Base-by-base conservation (phyloP, 2,888 invertebrate genomes). In the Acholoe squamosa region DNA sequence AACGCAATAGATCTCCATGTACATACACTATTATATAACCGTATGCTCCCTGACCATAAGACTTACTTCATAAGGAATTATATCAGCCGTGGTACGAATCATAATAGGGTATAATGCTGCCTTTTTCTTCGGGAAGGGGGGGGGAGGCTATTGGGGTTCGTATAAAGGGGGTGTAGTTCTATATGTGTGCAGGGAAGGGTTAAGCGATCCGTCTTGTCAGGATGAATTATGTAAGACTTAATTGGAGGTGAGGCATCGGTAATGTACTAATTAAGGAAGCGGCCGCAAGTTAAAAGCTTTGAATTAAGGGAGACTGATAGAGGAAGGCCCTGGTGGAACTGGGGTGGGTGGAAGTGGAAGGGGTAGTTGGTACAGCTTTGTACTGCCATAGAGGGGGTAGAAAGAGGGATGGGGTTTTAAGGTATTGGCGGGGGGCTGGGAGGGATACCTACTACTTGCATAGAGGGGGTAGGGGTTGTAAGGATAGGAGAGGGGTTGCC, bases 211-310 rank as follows among this genome's bases (percentile, higher is more conserved):
- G 52, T 54, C 86, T 86, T 54, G 86, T 28, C 86, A 3, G 1
- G 52, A 54, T 86, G 86, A 86, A 86, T 86, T 86, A 86, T 86
- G 86, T 86, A 86, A 86, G 86, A 33, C 86, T 86, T 86, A 86
- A 86, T 86, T 86, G 86, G 86, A 86, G 86, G 86, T 86, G 86
- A 86, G 86, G 54, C 86, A 56, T 56, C 54, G 86, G 86, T 86
- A 86, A 86, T 86, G 86, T 86, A 86, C 86, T 86, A 86, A 86
- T 86, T 86, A 86, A 86, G 54, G 54, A 86, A 86, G 54, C 52
- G 56, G 54, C 86, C 54, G 54, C 86, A 54, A 86, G 86, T 86
- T 86, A 86, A 86, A 86, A 86, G 86, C 86, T 86, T 86, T 86
- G 86, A 86, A 86, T 86, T 86, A 86, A 86, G 86, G 86, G 84